Conservation (phyloP, 2,888 invertebrate species). For the Deilephila porcellus region DNA sequence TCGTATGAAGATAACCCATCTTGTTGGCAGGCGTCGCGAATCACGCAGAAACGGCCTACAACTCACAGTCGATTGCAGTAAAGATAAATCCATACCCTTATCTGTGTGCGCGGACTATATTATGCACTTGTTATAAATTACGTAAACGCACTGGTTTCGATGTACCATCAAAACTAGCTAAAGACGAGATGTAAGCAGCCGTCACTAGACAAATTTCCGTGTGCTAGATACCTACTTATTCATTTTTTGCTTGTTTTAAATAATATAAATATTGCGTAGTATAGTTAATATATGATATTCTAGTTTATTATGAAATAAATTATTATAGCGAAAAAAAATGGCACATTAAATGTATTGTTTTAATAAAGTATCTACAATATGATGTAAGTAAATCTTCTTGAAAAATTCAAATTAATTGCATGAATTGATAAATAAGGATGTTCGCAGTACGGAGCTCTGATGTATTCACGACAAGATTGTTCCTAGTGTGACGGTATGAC, state of each 20-base stretch:
- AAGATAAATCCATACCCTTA: constrained; percentile 48
- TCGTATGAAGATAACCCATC: constrained; percentile 43
- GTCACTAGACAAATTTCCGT: not conserved
- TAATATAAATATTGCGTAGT: not conserved
- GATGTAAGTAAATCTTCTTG: too few species aligned
- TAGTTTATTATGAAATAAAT: too few species aligned
- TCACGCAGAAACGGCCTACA: constrained; percentile 26
- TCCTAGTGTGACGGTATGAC: too few species aligned
- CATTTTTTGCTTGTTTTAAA: not conserved
- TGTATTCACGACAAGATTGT: too few species aligned
- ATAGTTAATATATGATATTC: not conserved
- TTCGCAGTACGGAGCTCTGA: too few species aligned
- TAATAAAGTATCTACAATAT: not conserved
- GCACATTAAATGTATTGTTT: not conserved
- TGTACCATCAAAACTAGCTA: not conserved
- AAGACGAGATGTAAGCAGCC: not conserved
- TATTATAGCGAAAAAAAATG: not conserved
- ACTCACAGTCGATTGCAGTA: constrained; percentile 39
- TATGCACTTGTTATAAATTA: constrained; percentile 44
- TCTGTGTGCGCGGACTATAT: constrained; percentile 38
- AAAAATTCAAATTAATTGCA: too few species aligned
- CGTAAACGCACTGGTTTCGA: constrained; percentile 38
- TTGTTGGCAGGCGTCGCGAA: constrained; percentile 35
- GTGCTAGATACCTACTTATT: constrained; percentile 9
- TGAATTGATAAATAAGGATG: too few species aligned